Conservation (phyloP, 2,888 invertebrate genomes). For the Eristalis arbustorum region DNA sequence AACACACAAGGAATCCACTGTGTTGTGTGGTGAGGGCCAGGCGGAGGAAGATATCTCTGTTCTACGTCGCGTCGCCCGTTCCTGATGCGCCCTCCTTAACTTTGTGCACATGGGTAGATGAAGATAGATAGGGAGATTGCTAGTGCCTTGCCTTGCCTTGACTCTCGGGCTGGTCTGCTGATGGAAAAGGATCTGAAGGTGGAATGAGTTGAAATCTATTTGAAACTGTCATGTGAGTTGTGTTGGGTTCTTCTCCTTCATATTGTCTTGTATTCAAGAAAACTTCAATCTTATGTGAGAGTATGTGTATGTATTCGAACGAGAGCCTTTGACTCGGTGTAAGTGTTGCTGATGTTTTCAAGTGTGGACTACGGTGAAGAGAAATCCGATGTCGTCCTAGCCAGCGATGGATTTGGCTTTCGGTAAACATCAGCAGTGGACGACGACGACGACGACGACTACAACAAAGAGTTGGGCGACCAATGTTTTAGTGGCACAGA, state of each 20-base stretch:
- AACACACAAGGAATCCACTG: conserved; percentile 47
- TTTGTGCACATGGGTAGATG: conserved; percentile 16
- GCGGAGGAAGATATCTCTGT: conserved; percentile 50
- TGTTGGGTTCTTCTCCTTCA: conserved; percentile 15
- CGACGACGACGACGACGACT: not conserved
- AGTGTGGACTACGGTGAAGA: conserved; percentile 35
- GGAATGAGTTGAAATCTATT: conserved; percentile 52
- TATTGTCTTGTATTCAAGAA: not conserved
- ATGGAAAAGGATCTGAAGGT: not conserved
- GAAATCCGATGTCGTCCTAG: not conserved
- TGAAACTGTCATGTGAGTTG: conserved; percentile 59
- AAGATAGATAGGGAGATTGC: conserved; percentile 29
- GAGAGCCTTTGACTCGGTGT: not conserved
- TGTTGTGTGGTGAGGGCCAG: conserved; percentile 13
- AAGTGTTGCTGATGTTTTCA: conserved; percentile 63
- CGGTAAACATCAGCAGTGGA: not conserved
- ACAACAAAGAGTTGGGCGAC: not conserved
- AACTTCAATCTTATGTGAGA: not conserved
- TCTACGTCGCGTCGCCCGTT: conserved; percentile 9
- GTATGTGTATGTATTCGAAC: conserved; percentile 19
- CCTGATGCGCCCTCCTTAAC: not conserved
- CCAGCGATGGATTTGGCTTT: not conserved
- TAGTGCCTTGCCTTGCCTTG: not conserved
- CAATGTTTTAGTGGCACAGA: conserved; percentile 6
- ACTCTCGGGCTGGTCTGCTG: not conserved